These are phyloP conservation scores for Heliothis virescens DNA, from an alignment of 1,140 invertebrate genomes.

Conservation along the genomic window DNA sequence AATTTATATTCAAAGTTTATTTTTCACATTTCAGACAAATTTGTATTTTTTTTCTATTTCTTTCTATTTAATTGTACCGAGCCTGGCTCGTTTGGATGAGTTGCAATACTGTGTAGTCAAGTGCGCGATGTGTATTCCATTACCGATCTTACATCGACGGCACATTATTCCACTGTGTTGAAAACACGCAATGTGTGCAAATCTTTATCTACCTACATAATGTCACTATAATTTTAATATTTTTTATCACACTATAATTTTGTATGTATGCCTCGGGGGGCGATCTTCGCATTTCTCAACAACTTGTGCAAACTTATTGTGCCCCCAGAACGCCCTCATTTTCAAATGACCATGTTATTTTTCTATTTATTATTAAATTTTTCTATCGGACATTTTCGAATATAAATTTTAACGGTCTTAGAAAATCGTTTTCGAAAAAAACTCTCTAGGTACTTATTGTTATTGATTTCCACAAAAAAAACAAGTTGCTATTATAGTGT, in stretches of 20 bases:
- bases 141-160: constrained; percentile 44
- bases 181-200: constrained; percentile 45
- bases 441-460: constrained; percentile 76
- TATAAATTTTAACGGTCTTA: constrained; percentile 56
- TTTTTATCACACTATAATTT: constrained; percentile 32
- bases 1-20: constrained; percentile 71
- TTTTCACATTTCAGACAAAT: constrained; percentile 55
- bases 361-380: constrained; percentile 63
- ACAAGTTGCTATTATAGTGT: constrained; percentile 68
- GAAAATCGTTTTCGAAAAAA: constrained; percentile 53
- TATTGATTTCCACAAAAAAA: constrained; percentile 70
- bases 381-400: constrained; percentile 58
- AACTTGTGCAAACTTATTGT: constrained; percentile 23
- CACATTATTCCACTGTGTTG: constrained; percentile 47
- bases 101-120: constrained; percentile 50
- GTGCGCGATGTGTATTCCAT: constrained; percentile 50
- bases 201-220: constrained; percentile 36
- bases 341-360: constrained; percentile 55
- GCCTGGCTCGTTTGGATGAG: constrained; percentile 51
- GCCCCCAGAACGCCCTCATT: constrained; percentile 18
- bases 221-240: constrained; percentile 46
- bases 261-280: constrained; percentile 28
- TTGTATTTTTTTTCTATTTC: constrained; percentile 43
- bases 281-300: not conserved
- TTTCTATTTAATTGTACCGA: constrained; percentile 49